Conservation (phyloP, 1,140 invertebrate genomes). For the Drosophila athabasca region DNA sequence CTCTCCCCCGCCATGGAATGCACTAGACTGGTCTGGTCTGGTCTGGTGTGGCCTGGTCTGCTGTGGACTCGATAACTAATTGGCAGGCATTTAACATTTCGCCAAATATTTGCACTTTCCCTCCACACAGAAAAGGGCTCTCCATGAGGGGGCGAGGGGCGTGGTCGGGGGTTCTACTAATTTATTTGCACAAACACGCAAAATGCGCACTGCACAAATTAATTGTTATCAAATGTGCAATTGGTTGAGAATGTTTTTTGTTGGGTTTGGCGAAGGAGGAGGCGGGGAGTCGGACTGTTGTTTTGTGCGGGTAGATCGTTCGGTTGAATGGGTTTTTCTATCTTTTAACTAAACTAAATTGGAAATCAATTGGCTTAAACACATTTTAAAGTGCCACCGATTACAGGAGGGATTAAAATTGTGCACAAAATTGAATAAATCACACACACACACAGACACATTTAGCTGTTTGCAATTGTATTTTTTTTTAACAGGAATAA, state of each 20-base stretch:
- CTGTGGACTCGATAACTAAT: constrained; percentile 59
- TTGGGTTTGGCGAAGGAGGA: too few species aligned
- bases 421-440: constrained; percentile 6
- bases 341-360: constrained; percentile 46
- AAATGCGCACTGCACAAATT: constrained; percentile 68
- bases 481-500: neutral
- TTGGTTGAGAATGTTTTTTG: constrained; percentile 49
- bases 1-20: neutral
- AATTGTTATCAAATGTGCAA: constrained; percentile 72
- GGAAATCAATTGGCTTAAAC: constrained; percentile 50
- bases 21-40: neutral
- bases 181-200: constrained; percentile 76
- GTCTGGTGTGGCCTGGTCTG: neutral
- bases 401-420: constrained; percentile 33
- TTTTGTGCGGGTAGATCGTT: constrained; percentile 20
- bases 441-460: too few species aligned
- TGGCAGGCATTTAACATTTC: constrained; percentile 71
- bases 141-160: neutral
- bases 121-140: constrained; percentile 21
- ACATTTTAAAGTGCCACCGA: constrained; percentile 33
- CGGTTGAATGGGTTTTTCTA: constrained; percentile 22
- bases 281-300: neutral
- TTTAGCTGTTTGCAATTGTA: neutral
- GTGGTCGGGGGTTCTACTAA: constrained; percentile 35
- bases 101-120: constrained; percentile 67